These are phyloP conservation scores for Zhengitettix transpicula DNA, from an alignment of 2,888 invertebrate species.

Conservation along the genomic window DNA sequence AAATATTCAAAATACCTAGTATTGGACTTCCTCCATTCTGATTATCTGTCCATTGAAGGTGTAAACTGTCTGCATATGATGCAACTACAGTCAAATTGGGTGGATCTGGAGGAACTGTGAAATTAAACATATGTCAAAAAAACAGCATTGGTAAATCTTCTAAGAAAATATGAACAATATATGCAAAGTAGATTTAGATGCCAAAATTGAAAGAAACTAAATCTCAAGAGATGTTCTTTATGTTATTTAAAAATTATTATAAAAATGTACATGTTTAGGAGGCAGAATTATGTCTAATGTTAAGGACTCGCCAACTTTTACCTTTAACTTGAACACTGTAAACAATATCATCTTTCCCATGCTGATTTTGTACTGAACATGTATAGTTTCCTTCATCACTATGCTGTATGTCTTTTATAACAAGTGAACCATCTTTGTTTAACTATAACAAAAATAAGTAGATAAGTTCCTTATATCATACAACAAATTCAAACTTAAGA, in stretches of 20 bases:
- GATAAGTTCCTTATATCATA: not conserved
- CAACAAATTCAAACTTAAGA: not conserved
- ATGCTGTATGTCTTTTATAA: conserved; percentile 60
- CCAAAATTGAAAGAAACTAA: no score
- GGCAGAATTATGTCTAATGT: no score
- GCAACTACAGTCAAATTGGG: conserved; percentile 67
- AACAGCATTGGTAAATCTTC: no score
- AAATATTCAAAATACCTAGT: conserved; percentile 27
- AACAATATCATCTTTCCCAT: conserved; percentile 68
- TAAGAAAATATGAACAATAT: no score
- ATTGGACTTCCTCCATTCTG: conserved; percentile 69
- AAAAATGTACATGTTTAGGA: no score
- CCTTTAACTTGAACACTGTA: conserved; percentile 47
- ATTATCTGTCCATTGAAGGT: conserved; percentile 65
- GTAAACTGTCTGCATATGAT: conserved; percentile 66
- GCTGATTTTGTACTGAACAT: conserved; percentile 67
- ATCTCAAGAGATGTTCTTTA: no score
- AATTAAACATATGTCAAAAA: not conserved
- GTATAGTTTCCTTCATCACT: conserved; percentile 82
- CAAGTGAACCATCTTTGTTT: conserved; percentile 45
- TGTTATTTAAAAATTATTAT: no score
- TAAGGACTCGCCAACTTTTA: conserved; percentile 11
- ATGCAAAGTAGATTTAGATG: no score
- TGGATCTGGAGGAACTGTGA: conserved; percentile 66
- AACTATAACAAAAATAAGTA: conserved; percentile 13